Conservation (phyloP, 2,888 invertebrate genomes). For the Lasioglossum figueresi region DNA sequence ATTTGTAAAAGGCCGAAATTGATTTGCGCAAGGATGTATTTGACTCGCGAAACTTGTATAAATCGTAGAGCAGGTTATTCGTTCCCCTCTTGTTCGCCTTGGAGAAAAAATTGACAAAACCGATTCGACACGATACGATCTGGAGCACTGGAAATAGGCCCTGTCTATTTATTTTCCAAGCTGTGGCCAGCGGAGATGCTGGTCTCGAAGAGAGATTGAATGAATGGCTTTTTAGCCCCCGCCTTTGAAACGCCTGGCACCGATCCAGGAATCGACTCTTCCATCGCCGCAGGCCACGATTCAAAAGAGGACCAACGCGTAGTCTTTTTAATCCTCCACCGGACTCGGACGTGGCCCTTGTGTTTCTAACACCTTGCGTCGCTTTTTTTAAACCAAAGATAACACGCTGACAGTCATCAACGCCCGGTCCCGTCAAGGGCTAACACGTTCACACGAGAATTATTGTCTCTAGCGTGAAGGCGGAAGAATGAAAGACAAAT, state of each 20-base stretch:
- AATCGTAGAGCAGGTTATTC: background rate
- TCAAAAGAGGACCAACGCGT: background rate
- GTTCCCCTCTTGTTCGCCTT: background rate
- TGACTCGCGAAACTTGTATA: too few relatives aligned
- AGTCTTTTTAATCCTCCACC: background rate
- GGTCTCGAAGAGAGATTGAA: constrained; percentile 66
- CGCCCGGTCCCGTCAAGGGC: background rate
- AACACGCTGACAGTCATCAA: background rate
- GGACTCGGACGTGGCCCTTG: background rate
- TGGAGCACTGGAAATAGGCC: background rate
- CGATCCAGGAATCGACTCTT: constrained; percentile 49
- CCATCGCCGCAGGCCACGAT: background rate
- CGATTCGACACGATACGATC: background rate
- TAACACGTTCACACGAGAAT: background rate
- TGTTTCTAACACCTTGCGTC: background rate
- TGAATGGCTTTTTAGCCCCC: constrained; percentile 67
- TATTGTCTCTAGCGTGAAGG: background rate
- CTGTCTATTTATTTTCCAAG: constrained; percentile 26
- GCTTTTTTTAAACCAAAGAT: constrained; percentile 1
- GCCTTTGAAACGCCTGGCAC: constrained; percentile 61
- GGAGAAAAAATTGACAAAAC: constrained; percentile 2
- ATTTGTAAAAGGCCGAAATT: too few relatives aligned
- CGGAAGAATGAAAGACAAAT: too few relatives aligned
- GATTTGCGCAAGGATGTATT: too few relatives aligned
- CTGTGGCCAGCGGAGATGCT: constrained; percentile 67